A percentile compares a stretch with the other conserved stretches of the same genome.
These are phyloP conservation scores for Mamestra brassicae DNA, from an alignment of 2,888 invertebrate species.

Conservation along the genomic window DNA sequence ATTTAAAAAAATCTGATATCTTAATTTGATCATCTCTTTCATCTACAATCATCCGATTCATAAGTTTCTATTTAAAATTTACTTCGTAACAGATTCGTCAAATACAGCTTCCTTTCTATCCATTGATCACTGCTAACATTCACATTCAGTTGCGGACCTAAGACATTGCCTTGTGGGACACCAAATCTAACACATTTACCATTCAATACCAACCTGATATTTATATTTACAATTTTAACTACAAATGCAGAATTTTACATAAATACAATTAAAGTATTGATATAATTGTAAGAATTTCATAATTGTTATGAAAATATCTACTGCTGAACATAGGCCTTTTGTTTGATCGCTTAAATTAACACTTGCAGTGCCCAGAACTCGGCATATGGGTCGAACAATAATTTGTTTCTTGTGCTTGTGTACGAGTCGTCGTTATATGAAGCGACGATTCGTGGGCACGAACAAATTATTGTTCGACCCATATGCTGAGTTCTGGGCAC, in stretches of 20 bases:
- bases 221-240: constrained; percentile 52
- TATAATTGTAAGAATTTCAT: not conserved
- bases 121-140: constrained; percentile 64
- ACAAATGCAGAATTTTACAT: constrained; percentile 17
- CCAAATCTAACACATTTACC: constrained; percentile 73
- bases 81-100: constrained; percentile 23
- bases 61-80: no score
- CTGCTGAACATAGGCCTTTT: constrained; percentile 11
- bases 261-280: not conserved
- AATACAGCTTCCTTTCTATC: constrained; percentile 68
- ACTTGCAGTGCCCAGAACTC: no score
- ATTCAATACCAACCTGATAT: constrained; percentile 59
- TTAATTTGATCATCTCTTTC: not conserved
- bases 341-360: not conserved
- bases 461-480: no score
- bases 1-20: not conserved
- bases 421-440: no score
- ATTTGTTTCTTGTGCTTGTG: no score
- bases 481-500: no score
- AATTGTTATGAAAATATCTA: not conserved
- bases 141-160: constrained; percentile 72
- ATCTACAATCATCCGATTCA: not conserved
- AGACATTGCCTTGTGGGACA: constrained; percentile 74
- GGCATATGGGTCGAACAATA: no score
- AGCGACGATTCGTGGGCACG: no score